Evolutionary conservation across 2,888 invertebrate species (phyloP).

Genomic region (Lymantria dispar): DNA sequence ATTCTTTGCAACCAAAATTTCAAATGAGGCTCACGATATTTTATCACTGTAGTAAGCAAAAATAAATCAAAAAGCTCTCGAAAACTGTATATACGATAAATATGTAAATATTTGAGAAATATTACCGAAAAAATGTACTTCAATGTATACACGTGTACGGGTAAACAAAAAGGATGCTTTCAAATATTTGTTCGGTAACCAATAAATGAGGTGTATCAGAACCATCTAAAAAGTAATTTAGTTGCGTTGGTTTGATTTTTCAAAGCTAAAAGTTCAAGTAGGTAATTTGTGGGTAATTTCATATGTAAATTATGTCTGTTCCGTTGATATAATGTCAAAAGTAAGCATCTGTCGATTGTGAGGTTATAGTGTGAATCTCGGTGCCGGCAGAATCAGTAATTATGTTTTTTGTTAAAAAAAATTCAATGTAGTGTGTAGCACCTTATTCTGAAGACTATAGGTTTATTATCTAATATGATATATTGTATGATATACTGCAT

Average conservation of each 20-base stretch:
- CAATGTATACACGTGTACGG: background rate
- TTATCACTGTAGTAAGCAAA: too few species aligned
- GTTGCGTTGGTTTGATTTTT: slow-evolving; percentile 19
- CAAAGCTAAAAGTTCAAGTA: slow-evolving; percentile 14
- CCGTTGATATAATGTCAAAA: background rate
- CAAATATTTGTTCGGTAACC: slow-evolving; percentile 14
- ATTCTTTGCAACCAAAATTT: too few species aligned
- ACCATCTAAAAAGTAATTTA: slow-evolving; percentile 25
- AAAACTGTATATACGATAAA: background rate
- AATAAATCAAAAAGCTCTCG: too few species aligned
- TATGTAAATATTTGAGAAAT: background rate
- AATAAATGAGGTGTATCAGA: slow-evolving; percentile 16
- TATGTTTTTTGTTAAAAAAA: too few species aligned
- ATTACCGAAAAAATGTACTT: background rate
- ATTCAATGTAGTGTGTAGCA: too few species aligned
- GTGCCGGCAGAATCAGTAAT: too few species aligned
- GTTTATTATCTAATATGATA: too few species aligned
- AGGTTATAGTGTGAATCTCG: too few species aligned
- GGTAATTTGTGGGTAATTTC: slow-evolving; percentile 14
- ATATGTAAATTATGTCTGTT: background rate
- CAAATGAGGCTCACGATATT: too few species aligned
- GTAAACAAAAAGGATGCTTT: background rate
- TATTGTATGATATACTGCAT: too few species aligned
- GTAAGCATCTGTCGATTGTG: background rate
- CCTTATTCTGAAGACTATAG: too few species aligned